These are phyloP conservation scores for Coenonympha glycerion DNA, from an alignment of 2,888 invertebrate species.

Conservation along the genomic window DNA sequence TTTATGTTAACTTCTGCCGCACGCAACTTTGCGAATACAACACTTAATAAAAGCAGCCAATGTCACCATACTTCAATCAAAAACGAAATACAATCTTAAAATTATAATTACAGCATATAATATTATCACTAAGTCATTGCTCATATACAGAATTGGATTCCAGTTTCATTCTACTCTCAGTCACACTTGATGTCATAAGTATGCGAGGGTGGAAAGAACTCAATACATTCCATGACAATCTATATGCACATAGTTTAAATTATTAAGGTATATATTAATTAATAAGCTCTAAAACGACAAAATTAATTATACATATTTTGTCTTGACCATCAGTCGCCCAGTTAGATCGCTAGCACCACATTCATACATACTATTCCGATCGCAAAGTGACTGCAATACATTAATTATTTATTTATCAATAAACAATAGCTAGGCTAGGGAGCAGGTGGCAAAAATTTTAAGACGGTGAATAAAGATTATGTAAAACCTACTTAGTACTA, in stretches of 20 bases:
- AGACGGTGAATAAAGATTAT: too few relatives aligned
- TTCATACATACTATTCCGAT: slow-evolving; percentile 49
- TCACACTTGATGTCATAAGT: too few relatives aligned
- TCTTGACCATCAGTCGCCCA: slow-evolving; percentile 60
- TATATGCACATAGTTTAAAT: slow-evolving; percentile 59
- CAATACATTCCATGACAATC: too few relatives aligned
- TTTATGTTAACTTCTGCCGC: slow-evolving; percentile 47
- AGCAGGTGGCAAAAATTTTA: too few relatives aligned
- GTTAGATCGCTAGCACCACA: slow-evolving; percentile 69
- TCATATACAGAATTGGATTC: too few relatives aligned
- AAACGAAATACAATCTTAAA: slow-evolving; percentile 61
- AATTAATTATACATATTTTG: slow-evolving; percentile 64
- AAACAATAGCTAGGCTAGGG: too few relatives aligned
- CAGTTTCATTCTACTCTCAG: too few relatives aligned
- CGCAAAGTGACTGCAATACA: slow-evolving; percentile 49
- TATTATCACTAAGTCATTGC: too few relatives aligned
- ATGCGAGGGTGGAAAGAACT: too few relatives aligned
- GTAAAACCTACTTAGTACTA: too few relatives aligned
- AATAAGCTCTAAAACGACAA: slow-evolving; percentile 74
- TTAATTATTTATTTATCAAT: too few relatives aligned
- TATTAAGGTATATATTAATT: slow-evolving; percentile 68
- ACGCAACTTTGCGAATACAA: slow-evolving; percentile 38
- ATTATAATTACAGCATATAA: slow-evolving; percentile 70
- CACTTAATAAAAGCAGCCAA: slow-evolving; percentile 36
- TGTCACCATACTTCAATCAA: slow-evolving; percentile 40